Conservation (phyloP, 1,140 invertebrate species). For the Melitaea cinxia region DNA sequence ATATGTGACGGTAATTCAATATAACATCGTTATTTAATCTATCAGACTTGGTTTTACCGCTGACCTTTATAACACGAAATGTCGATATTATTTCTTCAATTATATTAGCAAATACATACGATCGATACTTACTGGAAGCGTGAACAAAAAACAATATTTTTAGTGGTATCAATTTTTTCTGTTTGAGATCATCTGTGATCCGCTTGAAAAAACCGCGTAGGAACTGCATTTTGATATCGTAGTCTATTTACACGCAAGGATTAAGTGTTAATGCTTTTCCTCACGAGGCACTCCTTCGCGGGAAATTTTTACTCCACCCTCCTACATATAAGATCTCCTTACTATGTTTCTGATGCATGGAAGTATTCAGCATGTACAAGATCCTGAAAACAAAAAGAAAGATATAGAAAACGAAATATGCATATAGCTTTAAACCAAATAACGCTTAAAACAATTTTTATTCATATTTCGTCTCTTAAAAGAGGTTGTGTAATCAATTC, state of each 20-base stretch:
- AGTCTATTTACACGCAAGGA: conserved; percentile 8
- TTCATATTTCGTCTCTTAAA: too few species aligned
- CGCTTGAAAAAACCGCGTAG: conserved; percentile 84
- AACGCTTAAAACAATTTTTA: too few species aligned
- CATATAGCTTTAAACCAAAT: background rate
- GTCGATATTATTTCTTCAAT: conserved; percentile 3
- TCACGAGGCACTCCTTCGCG: conserved; percentile 48
- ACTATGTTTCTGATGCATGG: conserved; percentile 60
- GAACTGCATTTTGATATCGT: conserved; percentile 81
- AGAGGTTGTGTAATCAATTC: too few species aligned
- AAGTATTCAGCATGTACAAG: conserved; percentile 40
- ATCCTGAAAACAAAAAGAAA: conserved; percentile 29
- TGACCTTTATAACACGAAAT: background rate
- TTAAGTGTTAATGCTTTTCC: conserved; percentile 17
- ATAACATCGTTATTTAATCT: conserved; percentile 3
- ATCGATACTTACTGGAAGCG: conserved; percentile 86
- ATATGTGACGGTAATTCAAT: background rate
- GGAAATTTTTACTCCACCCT: conserved; percentile 54
- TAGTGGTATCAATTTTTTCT: conserved; percentile 87
- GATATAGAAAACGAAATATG: background rate
- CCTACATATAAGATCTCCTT: conserved; percentile 47
- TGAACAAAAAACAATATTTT: conserved; percentile 90
- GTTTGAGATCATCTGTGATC: conserved; percentile 86
- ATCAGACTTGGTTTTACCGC: background rate
- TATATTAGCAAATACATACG: background rate